These are phyloP conservation scores for Caradrina kadenii DNA, from an alignment of 2,888 invertebrate species.

Conservation along the genomic window DNA sequence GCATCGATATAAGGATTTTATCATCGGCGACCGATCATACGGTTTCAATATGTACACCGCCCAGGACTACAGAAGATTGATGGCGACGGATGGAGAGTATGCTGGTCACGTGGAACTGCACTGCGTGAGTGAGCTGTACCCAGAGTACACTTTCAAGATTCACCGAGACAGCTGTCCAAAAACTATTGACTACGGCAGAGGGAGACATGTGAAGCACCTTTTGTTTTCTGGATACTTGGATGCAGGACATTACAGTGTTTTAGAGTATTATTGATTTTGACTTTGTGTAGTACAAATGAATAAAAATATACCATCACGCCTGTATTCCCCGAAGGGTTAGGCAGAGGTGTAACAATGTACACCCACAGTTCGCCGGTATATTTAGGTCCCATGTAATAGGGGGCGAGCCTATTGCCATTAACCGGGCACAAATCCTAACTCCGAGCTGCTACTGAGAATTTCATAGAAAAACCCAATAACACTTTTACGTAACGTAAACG, in stretches of 20 bases:
- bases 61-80: constrained; percentile 76
- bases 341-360: too few relatives aligned
- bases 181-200: constrained; percentile 83
- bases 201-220: constrained; percentile 77
- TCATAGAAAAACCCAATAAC: too few relatives aligned
- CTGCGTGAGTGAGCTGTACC: constrained; percentile 79
- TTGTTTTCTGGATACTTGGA: constrained; percentile 84
- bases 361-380: too few relatives aligned
- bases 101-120: constrained; percentile 86
- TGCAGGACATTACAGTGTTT: constrained; percentile 85
- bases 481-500: too few relatives aligned
- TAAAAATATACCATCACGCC: not conserved
- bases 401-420: too few relatives aligned
- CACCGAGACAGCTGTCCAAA: constrained; percentile 76
- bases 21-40: constrained; percentile 84
- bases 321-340: too few relatives aligned
- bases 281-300: constrained; percentile 30
- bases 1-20: constrained; percentile 83
- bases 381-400: too few relatives aligned
- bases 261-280: constrained; percentile 74
- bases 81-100: constrained; percentile 84
- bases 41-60: constrained; percentile 70
- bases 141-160: constrained; percentile 81
- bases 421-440: too few relatives aligned
- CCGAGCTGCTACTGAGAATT: too few relatives aligned